Base-by-base conservation (phyloP, 2,797 vertebrate species). In the Heterohyrax brucei region DNA sequence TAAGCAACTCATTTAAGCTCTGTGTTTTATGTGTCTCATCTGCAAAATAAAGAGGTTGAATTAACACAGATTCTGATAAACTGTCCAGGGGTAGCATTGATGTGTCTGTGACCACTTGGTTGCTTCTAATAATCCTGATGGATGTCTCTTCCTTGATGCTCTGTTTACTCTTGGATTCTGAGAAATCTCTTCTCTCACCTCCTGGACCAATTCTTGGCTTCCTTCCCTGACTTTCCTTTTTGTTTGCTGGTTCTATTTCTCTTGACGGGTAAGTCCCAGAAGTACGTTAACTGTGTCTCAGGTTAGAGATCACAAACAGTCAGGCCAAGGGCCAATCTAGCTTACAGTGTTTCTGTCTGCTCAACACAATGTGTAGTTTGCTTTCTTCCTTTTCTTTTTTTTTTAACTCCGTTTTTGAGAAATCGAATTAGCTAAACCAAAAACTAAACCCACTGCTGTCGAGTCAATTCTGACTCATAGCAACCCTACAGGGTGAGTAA, bases 281-380 rank as follows among this genome's bases (percentile, higher is more conserved):
- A 89, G 82, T 76, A 21, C 53, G 44, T 87, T 76, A 79, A 80
- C 30, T 62, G 22, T 56, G 80, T 30, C 83, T 95, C 1, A 46
- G 61, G 77, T 80, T 68, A 76, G 44, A 94, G 33, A 80, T 85
- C 62, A 77, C 21, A 87, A 56, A 70, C 62, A 80, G 24, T 64
- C 33, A 61, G 7, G 16, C 14, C 56, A 90, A 90, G 14, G 39
- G 28, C 8, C 46, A 78, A 77, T 21, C 3, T 48, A 73, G 22
- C 18, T 90, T 86, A 91, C 50, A 81, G 44, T 81, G 2, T 64
- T 18, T 72, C n/a, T 85, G 9, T 79, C 24, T 64, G 56, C 50
- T 3, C 5, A 70, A 7, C 1, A 66, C n/a, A 53, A 26, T 94
- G 12, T 46, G 85, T 82, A 50, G 2, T 48, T 75, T 68, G 28